phyloP scores from a whole-genome alignment of 2,113 vertebrate species.

The Nothobranchius furzeri region DNA sequence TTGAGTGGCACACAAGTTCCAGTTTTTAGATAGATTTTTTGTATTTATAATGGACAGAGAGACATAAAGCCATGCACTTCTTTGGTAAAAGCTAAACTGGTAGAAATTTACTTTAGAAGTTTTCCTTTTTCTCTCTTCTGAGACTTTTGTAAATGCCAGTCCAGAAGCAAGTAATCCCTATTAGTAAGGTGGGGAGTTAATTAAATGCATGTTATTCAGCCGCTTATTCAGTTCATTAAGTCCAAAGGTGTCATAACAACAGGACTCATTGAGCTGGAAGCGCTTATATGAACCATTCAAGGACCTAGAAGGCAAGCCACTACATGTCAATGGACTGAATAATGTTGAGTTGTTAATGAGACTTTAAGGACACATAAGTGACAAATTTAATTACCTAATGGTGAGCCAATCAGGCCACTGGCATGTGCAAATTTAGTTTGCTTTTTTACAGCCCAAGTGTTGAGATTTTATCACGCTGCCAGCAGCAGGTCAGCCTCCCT shows the following conservation, averaged over 20 bases:
- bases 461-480: constrained; percentile 41
- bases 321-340: constrained; percentile 38
- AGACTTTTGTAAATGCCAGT: background rate
- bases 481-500: constrained; percentile 17
- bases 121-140: too few species aligned
- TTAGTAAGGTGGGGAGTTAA: constrained; percentile 1
- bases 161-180: background rate
- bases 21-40: too few species aligned
- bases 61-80: too few species aligned
- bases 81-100: too few species aligned
- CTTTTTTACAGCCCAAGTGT: constrained; percentile 27
- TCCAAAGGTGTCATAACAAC: background rate
- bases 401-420: constrained; percentile 47
- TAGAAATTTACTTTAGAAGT: too few species aligned
- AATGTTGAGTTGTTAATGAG: constrained; percentile 48
- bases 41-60: too few species aligned
- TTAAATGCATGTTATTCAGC: background rate
- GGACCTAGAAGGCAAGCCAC: constrained; percentile 18
- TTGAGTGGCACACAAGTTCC: too few species aligned
- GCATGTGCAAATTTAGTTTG: constrained; percentile 34
- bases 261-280: background rate
- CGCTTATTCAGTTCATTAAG: constrained; percentile 14
- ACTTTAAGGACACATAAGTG: constrained; percentile 50
- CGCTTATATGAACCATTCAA: background rate
- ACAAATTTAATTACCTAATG: constrained; percentile 67